phyloP scores from a whole-genome alignment of 2,797 vertebrate species.

The Halcyon smyrnensis region DNA sequence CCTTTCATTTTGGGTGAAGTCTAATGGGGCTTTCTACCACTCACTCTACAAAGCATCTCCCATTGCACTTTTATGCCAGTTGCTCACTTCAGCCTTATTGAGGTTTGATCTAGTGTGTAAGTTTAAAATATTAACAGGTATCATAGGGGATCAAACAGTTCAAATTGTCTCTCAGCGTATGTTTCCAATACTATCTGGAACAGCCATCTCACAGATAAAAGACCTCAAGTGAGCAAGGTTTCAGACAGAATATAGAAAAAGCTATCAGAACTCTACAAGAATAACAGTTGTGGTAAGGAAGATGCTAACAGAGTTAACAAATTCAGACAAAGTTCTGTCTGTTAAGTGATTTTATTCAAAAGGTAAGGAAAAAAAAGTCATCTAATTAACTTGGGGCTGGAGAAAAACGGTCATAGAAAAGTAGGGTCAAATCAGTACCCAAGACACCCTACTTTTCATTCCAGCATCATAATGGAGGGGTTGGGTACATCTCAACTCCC shows the following conservation, averaged over 20 bases:
- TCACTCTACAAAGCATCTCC: rapidly evolving
- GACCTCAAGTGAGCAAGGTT: not conserved
- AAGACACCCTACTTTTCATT: not conserved
- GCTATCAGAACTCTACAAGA: not conserved
- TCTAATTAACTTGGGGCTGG: not conserved
- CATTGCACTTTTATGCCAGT: not conserved
- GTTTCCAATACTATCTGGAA: not conserved
- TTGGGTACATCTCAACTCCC: not conserved
- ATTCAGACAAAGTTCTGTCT: not conserved
- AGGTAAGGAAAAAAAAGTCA: not conserved
- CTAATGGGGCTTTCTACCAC: not conserved
- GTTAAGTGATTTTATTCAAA: not conserved
- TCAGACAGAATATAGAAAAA: not conserved
- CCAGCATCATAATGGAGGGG: not conserved
- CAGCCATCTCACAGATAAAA: not conserved
- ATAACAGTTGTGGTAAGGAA: not conserved
- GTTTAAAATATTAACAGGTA: not conserved
- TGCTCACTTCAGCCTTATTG: not conserved
- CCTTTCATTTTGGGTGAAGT: not conserved
- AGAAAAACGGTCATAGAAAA: not conserved
- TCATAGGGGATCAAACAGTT: not conserved
- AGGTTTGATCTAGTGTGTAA: not conserved
- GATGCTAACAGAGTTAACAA: not conserved
- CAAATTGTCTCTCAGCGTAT: not conserved
- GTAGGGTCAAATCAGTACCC: not conserved